Percentiles rank a stretch among this genome's conserved stretches.
phyloP scores from a whole-genome alignment of 2,113 vertebrate genomes.

The Pseudopodoces humilis region DNA sequence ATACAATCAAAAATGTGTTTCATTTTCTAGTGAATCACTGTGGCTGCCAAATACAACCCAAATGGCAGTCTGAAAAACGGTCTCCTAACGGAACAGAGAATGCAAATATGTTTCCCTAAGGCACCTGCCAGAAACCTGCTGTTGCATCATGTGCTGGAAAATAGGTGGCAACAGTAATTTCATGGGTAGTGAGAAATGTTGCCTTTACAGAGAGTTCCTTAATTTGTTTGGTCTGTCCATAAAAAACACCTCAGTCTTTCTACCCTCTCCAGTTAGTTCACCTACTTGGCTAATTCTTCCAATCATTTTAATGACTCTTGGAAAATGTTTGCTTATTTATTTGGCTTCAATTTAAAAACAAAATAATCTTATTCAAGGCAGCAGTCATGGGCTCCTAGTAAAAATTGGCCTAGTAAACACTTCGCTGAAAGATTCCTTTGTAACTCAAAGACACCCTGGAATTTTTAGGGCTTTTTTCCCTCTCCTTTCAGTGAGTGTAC shows the following conservation, averaged over 20 bases:
- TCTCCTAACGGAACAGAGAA: not conserved
- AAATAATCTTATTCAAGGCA: not conserved
- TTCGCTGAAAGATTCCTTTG: not conserved
- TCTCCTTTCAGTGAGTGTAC: not conserved
- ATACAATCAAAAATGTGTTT: constrained; percentile 54
- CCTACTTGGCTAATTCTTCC: not conserved
- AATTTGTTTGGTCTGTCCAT: not conserved
- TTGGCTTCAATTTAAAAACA: not conserved
- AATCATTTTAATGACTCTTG: not conserved
- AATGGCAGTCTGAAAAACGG: not conserved
- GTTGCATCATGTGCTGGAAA: not conserved
- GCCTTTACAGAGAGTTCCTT: not conserved
- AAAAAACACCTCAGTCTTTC: not conserved
- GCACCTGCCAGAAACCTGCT: constrained; percentile 38
- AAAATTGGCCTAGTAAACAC: not conserved
- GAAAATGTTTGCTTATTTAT: not conserved
- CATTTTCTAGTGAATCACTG: constrained; percentile 43
- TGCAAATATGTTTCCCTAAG: constrained; percentile 4
- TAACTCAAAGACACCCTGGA: not conserved
- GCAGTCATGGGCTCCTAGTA: not conserved
- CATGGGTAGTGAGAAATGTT: not conserved
- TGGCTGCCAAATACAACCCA: constrained; percentile 6
- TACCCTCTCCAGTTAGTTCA: not conserved
- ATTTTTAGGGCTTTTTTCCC: not conserved
- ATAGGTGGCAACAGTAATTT: not conserved